Conservation (phyloP, 2,888 invertebrate genomes). For the Balanococcus diminutus region DNA sequence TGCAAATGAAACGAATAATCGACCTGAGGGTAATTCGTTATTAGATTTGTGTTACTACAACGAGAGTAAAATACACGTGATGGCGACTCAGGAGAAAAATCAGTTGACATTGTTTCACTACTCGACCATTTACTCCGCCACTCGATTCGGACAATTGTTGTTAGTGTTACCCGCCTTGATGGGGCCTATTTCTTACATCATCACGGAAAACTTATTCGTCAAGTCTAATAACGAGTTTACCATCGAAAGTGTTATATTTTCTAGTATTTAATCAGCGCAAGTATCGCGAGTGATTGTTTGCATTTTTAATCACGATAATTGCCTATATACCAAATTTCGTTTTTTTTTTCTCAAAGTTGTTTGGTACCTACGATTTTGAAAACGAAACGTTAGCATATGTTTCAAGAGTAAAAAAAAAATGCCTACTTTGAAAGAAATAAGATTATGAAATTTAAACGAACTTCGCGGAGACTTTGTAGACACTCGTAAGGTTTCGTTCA, state of each 20-base stretch:
- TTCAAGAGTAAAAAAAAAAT: background rate
- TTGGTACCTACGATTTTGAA: background rate
- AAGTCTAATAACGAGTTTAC: conserved; percentile 3
- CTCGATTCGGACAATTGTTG: conserved; percentile 33
- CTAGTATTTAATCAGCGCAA: background rate
- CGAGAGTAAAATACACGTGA: conserved; percentile 31
- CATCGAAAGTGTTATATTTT: background rate
- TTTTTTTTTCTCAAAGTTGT: background rate
- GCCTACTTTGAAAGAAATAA: background rate
- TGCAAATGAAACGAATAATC: too few relatives aligned
- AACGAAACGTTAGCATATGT: background rate
- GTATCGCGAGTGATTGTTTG: too few relatives aligned
- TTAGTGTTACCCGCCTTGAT: conserved; percentile 61
- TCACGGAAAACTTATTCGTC: conserved; percentile 54
- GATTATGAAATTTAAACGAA: background rate
- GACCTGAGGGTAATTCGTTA: background rate
- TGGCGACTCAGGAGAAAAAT: conserved; percentile 17
- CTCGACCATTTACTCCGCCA: conserved; percentile 24
- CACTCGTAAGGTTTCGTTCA: background rate
- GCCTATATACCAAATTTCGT: too few relatives aligned
- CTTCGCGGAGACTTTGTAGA: background rate
- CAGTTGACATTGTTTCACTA: conserved; percentile 42
- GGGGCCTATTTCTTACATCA: conserved; percentile 51
- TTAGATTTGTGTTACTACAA: conserved; percentile 46
- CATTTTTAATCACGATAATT: too few relatives aligned